Evolutionary conservation across 2,888 invertebrate genomes (phyloP), one percentile per base, ranked within the genome.

Genomic region (Ectemnius cavifrons): DNA sequence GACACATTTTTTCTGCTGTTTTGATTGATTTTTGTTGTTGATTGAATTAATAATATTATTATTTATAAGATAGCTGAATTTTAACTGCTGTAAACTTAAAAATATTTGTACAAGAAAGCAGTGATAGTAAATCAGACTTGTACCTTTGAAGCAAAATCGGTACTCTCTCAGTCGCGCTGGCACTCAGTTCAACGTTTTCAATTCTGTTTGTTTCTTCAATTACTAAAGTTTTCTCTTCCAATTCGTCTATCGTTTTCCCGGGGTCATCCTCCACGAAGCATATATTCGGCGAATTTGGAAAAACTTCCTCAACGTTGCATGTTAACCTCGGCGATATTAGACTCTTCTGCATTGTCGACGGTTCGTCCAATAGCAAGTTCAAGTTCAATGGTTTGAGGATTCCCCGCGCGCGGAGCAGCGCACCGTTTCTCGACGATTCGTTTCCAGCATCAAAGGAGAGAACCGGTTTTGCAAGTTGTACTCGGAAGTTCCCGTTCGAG

Each of bases 271-370:
- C 67, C 3, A 64, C 28, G 57, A 81, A 85, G 60, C 77, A 78
- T 23, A 78, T 69, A 62, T 86, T 86, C 20, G 89, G 88, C 14
- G 89, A 88, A 52, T 47, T 52, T 6, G 84, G 80, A 60, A 85
- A 83, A 3, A 58, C 66, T 45, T 71, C 61, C n/a, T 81, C 73
- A 18, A 78, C 58, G 61, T 81, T 80, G 46, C 85, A 84, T 1
- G 74, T 75, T 58, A 89, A 80, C 63, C 76, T 85, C 20, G 89
- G 89, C 13, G 89, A 89, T 62, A 88, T 79, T 58, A 81, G 45
- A 75, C 49, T 63, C 37, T 47, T 27, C 14, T 64, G 46, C 11
- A 27, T 28, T 11, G 4, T 6, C 37, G 37, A 37, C 37, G 18
- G 52, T 71, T 27, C 13, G 1, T 52, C 16, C n/a, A 64, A 20